Percentiles rank a stretch among this genome's conserved stretches.
Evolutionary conservation across 2,113 vertebrate genomes (phyloP).

Genomic region (Colistium nudipinnis): DNA sequence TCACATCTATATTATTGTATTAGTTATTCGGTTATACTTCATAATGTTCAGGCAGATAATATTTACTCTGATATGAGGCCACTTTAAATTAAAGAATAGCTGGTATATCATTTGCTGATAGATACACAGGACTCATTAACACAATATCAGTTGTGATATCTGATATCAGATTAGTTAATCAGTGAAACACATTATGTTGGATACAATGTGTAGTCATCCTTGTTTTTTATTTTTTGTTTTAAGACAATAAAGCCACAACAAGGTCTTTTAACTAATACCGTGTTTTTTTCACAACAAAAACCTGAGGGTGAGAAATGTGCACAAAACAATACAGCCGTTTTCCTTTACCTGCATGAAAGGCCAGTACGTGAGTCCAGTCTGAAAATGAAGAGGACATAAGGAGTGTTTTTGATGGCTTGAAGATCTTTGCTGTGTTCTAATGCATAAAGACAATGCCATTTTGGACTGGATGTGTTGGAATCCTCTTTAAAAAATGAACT

Average conservation of each 20-base stretch:
- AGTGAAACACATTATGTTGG: no score
- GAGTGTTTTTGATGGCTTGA: neutral
- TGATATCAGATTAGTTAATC: neutral
- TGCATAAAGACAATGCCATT: neutral
- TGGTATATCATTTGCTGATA: neutral
- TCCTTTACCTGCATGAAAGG: conserved; percentile 92
- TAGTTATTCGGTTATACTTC: no score
- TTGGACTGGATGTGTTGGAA: neutral
- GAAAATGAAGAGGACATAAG: conserved; percentile 61
- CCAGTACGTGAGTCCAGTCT: conserved; percentile 95
- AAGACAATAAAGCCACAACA: neutral
- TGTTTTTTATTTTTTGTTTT: no score
- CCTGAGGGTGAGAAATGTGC: neutral
- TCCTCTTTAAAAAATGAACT: neutral
- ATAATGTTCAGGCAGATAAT: neutral
- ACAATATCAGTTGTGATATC: neutral
- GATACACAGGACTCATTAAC: neutral
- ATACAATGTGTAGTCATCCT: no score
- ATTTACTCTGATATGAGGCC: neutral
- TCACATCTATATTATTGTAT: no score
- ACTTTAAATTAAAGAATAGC: neutral
- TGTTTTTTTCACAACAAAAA: neutral
- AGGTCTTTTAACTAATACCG: no score
- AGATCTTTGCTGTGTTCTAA: no score
- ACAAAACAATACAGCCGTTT: neutral